Evolutionary conservation across 35 echinoderm and acorn worm species (phyloP), one percentile per base, ranked within the genome.

Genomic region (Apostichopus parvimensis): DNA sequence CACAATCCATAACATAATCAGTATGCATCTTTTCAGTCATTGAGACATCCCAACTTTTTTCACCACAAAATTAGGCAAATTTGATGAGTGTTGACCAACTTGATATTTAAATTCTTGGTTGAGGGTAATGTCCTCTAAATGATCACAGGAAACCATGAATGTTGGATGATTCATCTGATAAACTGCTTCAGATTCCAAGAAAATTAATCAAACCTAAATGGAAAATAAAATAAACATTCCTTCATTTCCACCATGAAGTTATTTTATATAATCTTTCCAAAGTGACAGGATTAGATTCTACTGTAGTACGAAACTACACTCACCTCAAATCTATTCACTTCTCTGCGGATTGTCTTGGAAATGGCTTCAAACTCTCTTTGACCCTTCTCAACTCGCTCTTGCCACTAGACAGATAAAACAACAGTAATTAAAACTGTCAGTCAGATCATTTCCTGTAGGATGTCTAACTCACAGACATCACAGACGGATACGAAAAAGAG

Each of bases 241-340:
- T 61, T 79, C 34, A 79, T 25, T 9, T 79, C 8, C 21, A 25
- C 8, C 34, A 25, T 45, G 34, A 45, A 45, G 34, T 45, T 45
- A 45, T 45, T 45, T 45, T 4, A 45, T 45, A 45, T 45, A 2
- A 45, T 45, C 34, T 45, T 22, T 9, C 34, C 9, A 79, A 85
- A 20, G 58, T 61, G 58, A 61, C 34, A 45, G 34, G 34, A 45
- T 45, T 61, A 12, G 7, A 6, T 61, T 61, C 7, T 12, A 61
- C 12, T 1, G 58, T 61, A 9, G 58, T 61, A 61, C 0, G 7
- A 61, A 7, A 24, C 7, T 1, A 18, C 13, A 86, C 84, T 94
- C 87, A 95, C 97, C 93, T 99, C 97, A 95, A 99, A 99, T 95
- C 97, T 92, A 57, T 90, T 93, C 45, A 96, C 87, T 92, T 99